Evolutionary conservation across 2,797 vertebrate genomes (phyloP), one percentile per base, ranked within the genome.

Genomic region (Euthynnus affinis): DNA sequence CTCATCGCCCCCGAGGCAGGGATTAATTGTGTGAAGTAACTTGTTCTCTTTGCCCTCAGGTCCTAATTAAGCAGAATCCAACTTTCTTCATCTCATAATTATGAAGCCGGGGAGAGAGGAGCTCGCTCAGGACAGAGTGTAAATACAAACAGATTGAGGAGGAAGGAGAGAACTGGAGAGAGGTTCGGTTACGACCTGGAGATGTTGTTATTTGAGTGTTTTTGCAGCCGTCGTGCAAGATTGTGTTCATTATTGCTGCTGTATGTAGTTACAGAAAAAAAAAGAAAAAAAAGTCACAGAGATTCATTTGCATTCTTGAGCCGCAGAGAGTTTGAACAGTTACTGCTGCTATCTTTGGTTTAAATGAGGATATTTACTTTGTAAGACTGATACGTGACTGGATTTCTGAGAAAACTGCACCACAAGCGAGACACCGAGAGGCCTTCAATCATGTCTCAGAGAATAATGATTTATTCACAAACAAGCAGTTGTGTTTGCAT

Each of bases 11-110:
- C 78, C 0, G 3, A 51, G 61, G 61, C 42, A 69, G 53, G 66
- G 48, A 90, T 78, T 89, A 78, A 88, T 81, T 85, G 65, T 63
- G 61, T 80, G 62, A 69, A 81, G 58, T 66, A 67, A 57, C 62
- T 75, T 74, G 49, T 32, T 76, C 74, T 69, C 52, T 85, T 76
- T 78, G 69, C 88, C 83, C 89, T 87, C 76, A 82, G 77, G 86
- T 89, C 84, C 74, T 89, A 90, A 94, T 94, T 94, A 94, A 83
- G 81, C n/a, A 34, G 51, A 88, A 71, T 71, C 83, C 72, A 77
- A 60, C 89, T 80, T 22, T 66, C 80, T 83, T 84, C 71, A 71
- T 82, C 66, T 80, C 6, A 17, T 89, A 76, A 87, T 91, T 85
- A 92, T 81, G 83, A 91, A 89, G 69, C 52, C 1, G 52, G 37